These are phyloP conservation scores for Lepus americanus DNA, from an alignment of 2,113 vertebrate genomes.

Conservation along the genomic window DNA sequence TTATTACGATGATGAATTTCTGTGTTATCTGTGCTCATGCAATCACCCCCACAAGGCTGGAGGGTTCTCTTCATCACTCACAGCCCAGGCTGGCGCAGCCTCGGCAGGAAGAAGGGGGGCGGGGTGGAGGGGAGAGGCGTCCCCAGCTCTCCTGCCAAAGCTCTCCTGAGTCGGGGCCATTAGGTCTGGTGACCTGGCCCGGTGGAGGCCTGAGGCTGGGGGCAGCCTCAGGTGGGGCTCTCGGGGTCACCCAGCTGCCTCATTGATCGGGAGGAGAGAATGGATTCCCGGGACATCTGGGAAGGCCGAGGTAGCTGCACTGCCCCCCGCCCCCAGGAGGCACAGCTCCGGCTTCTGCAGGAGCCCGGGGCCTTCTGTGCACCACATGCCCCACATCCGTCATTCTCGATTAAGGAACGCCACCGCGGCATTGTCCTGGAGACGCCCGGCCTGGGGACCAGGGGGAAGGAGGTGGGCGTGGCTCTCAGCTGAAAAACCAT, in stretches of 20 bases:
- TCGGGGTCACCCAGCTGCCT: constrained; percentile 45
- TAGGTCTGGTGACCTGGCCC: not conserved
- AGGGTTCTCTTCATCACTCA: constrained; percentile 47
- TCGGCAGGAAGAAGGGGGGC: not conserved
- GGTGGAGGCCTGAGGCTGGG: not conserved
- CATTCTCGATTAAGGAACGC: constrained; percentile 73
- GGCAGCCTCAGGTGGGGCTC: constrained; percentile 46
- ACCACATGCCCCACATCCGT: constrained; percentile 56
- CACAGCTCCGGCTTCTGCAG: not conserved
- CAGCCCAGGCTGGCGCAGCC: not conserved
- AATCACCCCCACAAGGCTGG: constrained; percentile 34
- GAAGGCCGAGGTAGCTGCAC: constrained; percentile 71
- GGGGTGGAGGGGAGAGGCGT: not conserved
- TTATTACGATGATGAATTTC: constrained; percentile 70
- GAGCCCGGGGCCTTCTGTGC: constrained; percentile 4
- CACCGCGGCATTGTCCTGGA: constrained; percentile 51
- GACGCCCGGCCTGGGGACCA: constrained; percentile 24
- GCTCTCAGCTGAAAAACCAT: constrained; percentile 50
- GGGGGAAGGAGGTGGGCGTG: constrained; percentile 43
- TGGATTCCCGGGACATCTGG: constrained; percentile 65
- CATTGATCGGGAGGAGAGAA: not conserved
- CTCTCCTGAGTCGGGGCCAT: not conserved
- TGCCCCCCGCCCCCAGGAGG: not conserved
- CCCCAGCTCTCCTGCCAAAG: not conserved
- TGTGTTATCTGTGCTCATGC: constrained; percentile 54